These are phyloP conservation scores for Nymphalis polychloros DNA, from an alignment of 2,888 invertebrate genomes.

Conservation along the genomic window DNA sequence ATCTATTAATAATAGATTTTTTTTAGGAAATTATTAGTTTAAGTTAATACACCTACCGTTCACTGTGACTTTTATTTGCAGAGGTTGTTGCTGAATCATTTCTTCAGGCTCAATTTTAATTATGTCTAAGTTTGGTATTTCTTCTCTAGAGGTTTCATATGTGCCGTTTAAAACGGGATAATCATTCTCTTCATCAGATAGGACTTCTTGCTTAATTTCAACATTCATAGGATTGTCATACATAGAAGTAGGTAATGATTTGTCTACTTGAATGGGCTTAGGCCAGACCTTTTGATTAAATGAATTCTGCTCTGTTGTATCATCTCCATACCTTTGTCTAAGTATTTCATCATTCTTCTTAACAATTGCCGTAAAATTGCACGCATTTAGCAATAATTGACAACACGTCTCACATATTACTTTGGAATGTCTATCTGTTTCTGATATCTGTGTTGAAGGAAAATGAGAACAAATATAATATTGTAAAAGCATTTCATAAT, in stretches of 20 bases:
- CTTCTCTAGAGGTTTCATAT: slow-evolving; percentile 43
- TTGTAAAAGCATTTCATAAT: not conserved
- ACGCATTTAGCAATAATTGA: slow-evolving; percentile 53
- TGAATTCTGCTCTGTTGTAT: slow-evolving; percentile 17
- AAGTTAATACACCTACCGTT: slow-evolving; percentile 48
- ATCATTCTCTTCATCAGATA: slow-evolving; percentile 59
- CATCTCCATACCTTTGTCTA: slow-evolving; percentile 42
- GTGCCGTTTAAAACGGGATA: slow-evolving; percentile 15
- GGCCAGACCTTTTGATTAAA: slow-evolving; percentile 56
- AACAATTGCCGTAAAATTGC: slow-evolving; percentile 53
- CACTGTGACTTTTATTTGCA: slow-evolving; percentile 47
- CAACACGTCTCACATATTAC: slow-evolving; percentile 61
- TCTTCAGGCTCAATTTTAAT: slow-evolving; percentile 69
- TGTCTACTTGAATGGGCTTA: slow-evolving; percentile 66
- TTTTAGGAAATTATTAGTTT: not conserved
- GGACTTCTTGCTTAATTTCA: slow-evolving; percentile 67
- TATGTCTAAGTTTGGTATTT: slow-evolving; percentile 53
- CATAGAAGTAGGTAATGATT: slow-evolving; percentile 48
- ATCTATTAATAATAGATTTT: too few species aligned
- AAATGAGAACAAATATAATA: slow-evolving; percentile 3
- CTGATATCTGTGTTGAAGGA: slow-evolving; percentile 52
- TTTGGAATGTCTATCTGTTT: slow-evolving; percentile 59
- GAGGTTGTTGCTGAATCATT: slow-evolving; percentile 46
- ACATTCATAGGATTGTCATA: slow-evolving; percentile 48
- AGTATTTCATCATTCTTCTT: slow-evolving; percentile 52